Evolutionary conservation across 2,888 invertebrate genomes (phyloP), one percentile per base, ranked within the genome.

Genomic region (Cantharis rustica): DNA sequence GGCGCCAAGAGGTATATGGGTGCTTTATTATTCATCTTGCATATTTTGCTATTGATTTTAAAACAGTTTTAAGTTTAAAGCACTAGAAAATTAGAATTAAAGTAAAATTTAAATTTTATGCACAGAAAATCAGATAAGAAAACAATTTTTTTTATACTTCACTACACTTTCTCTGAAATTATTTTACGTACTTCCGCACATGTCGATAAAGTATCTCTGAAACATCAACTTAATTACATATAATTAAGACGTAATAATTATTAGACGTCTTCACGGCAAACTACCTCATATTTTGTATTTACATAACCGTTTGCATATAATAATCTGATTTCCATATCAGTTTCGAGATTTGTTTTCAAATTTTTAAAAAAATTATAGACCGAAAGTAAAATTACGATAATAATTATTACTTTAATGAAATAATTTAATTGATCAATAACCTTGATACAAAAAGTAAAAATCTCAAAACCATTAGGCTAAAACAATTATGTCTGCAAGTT

Each of bases 161-260:
- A 47, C 5, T 47, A 47, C n/a, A n/a, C 31, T 31, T 47, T 47
- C n/a, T 47, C 9, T 47, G n/a, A 47, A 47, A 47, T 47, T 66
- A 7, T 20, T 66, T 23, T 66, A 66, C 64, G 64, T 20, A 66
- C 64, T n/a, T 66, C 64, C 64, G 64, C 20, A 66, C 17, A 20
- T 66, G 64, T 66, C 64, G 64, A 66, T 66, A 66, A 23, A 66
- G 20, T 11, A 66, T 20, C 23, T 47, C 47, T 47, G n/a, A n/a
- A 47, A 47, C 47, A 47, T 47, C 47, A 47, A 47, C n/a, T 66
- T 66, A 66, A 66, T 66, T 66, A 16, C 20, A 66, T 66, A 13
- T 20, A 66, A 66, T 66, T 66, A 66, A 66, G n/a, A 66, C 23
- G 13, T 66, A 66, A 66, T 66, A 20, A 66, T 66, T 66, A 66